Evolutionary conservation across 2,113 vertebrate species (phyloP).

Genomic region (Oreochromis niloticus): DNA sequence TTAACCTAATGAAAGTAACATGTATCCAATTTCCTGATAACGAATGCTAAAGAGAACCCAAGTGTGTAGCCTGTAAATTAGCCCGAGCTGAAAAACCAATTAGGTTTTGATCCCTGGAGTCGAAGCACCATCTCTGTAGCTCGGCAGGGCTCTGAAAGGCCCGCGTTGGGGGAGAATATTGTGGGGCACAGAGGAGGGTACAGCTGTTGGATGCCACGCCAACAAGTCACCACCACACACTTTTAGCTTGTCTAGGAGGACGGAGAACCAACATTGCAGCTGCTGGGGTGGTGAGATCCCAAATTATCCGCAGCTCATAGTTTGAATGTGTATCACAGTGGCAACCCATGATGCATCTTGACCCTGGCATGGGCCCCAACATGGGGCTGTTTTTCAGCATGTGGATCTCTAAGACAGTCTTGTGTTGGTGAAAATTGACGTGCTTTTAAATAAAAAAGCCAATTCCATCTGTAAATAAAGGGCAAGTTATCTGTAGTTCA

Average conservation of each 20-base stretch:
- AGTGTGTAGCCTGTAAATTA: constrained; percentile 9
- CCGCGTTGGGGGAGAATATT: constrained; percentile 15
- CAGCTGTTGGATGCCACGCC: constrained; percentile 69
- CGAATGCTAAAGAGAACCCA: neutral
- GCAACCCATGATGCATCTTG: constrained; percentile 14
- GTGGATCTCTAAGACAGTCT: neutral
- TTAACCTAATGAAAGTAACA: constrained; percentile 33
- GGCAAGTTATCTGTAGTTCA: neutral
- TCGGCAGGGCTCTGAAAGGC: neutral
- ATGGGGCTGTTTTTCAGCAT: neutral
- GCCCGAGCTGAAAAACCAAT: constrained; percentile 21
- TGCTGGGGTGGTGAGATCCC: constrained; percentile 59
- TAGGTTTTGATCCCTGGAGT: constrained; percentile 41
- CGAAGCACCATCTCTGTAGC: neutral
- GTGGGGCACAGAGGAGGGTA: constrained; percentile 27
- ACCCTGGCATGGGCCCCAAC: neutral
- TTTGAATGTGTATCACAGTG: constrained; percentile 61
- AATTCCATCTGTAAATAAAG: neutral
- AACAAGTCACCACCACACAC: constrained; percentile 56
- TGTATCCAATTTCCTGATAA: constrained; percentile 34
- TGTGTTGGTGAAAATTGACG: neutral
- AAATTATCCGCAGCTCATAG: constrained; percentile 67
- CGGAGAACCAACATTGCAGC: constrained; percentile 56
- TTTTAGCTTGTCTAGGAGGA: constrained; percentile 51
- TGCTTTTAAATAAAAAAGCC: neutral